Evolutionary conservation across 2,797 vertebrate species (phyloP).

Genomic region (Enteromius argenteus): DNA sequence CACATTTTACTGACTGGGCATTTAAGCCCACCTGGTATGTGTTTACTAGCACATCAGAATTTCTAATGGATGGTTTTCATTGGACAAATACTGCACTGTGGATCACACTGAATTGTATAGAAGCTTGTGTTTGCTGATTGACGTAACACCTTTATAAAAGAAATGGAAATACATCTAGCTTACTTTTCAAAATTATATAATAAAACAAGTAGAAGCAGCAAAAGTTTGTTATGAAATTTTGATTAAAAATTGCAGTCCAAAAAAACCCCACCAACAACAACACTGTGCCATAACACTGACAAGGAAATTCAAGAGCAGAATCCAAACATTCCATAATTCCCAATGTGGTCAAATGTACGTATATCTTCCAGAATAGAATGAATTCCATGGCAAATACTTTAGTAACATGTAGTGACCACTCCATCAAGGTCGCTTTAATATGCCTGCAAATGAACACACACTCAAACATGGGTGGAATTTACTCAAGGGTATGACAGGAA

Average conservation of each 20-base stretch:
- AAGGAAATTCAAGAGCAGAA: constrained; percentile 7
- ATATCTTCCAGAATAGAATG: constrained; percentile 17
- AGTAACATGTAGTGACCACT: constrained; percentile 27
- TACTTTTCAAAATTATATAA: background rate
- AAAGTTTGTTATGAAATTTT: background rate
- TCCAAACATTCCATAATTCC: constrained; percentile 26
- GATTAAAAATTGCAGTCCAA: background rate
- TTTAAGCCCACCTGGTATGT: constrained; percentile 1
- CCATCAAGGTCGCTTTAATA: background rate
- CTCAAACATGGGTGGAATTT: constrained; percentile 48
- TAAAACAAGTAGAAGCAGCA: background rate
- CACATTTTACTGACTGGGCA: background rate
- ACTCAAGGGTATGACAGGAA: constrained; percentile 58
- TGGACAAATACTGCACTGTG: background rate
- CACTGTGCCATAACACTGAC: background rate
- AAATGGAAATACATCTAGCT: background rate
- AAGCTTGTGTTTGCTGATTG: background rate
- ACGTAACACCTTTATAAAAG: background rate
- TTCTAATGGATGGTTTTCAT: background rate
- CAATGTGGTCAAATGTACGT: background rate
- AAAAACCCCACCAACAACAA: too few relatives aligned
- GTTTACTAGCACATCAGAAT: background rate
- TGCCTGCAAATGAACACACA: background rate
- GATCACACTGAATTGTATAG: background rate
- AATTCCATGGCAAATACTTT: background rate